Base-by-base conservation (phyloP, 2,113 vertebrate species). In the Litocranius walleri region DNA sequence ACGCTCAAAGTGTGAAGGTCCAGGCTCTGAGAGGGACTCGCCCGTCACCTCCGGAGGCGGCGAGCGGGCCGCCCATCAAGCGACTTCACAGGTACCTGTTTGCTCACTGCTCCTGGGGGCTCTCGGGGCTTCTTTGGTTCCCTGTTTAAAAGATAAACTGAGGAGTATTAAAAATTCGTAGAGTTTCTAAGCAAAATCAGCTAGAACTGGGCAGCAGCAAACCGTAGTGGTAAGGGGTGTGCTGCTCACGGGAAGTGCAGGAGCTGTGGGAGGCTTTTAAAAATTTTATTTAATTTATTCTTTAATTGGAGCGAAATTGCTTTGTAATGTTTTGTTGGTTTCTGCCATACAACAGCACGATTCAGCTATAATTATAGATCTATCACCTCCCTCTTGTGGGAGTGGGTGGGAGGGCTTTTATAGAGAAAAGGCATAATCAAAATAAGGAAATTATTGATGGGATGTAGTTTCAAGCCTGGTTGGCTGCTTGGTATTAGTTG, bases 31-130 rank as follows among this genome's bases (percentile, higher is more conserved):
- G n/a, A n/a, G 67, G n/a, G 17, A 25, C 67, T 25, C 19, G 0
- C 17, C 64, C 2, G 0, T 40, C n/a, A 12, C n/a, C 36, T 43
- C 21, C 2, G 71, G 71, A 27, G 83, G 67, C 56, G 2, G 30
- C 2, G 5, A 54, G 80, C 0, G 4, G 12, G 12, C 52, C 0
- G 2, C 52, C 12, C 7, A 13, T 27, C 33, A 3, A 1, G 21
- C 7, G 0, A 14, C 81, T 40, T 36, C 21, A 36, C 21, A 56
- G 81, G 21, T 27, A 1, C 50, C 10, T n/a, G 30, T 52, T 82
- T 21, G 48, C 80, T 54, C 50, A 2, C 45, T 9, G 33, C 33
- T 56, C 45, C 45, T 48, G 45, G 48, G 48, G 48, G 48, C 48
- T 13, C 48, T 50, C 48, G 48, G 48, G 48, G 48, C 48, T 50